Evolutionary conservation across 2,888 invertebrate species (phyloP).

Genomic region (Idaea dimidiata): DNA sequence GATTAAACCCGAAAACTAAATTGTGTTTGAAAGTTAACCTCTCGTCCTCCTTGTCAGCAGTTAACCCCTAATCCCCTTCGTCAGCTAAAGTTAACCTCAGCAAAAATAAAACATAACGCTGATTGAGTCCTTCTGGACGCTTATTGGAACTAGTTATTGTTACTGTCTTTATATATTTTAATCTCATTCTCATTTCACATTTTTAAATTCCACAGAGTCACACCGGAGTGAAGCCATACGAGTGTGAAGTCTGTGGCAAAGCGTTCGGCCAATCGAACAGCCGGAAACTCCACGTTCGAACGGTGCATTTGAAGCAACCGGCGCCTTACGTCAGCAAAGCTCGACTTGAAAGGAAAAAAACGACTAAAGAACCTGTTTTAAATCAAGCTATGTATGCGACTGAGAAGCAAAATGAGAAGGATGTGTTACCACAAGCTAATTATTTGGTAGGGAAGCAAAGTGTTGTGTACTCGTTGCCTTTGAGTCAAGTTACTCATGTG

Average conservation of each 20-base stretch:
- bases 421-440: neutral
- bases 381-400: neutral
- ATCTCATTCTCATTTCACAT: neutral
- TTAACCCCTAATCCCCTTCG: too few relatives aligned
- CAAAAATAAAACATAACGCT: too few relatives aligned
- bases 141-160: too few relatives aligned
- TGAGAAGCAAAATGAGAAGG: slow-evolving; percentile 3
- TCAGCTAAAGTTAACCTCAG: too few relatives aligned
- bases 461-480: neutral
- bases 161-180: neutral
- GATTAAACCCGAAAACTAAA: too few relatives aligned
- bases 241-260: slow-evolving; percentile 46
- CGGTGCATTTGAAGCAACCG: slow-evolving; percentile 47
- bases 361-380: slow-evolving; percentile 8
- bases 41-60: too few relatives aligned
- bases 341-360: slow-evolving; percentile 22
- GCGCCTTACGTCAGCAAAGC: slow-evolving; percentile 56
- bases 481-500: neutral
- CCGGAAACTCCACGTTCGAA: slow-evolving; percentile 45
- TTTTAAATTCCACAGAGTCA: slow-evolving; percentile 31
- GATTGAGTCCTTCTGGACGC: too few relatives aligned
- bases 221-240: slow-evolving; percentile 58
- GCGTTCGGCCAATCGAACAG: slow-evolving; percentile 47
- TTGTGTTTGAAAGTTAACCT: too few relatives aligned
- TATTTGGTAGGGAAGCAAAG: neutral